Conservation (phyloP, 2,888 invertebrate genomes). For the Agapetus fuscipes region DNA sequence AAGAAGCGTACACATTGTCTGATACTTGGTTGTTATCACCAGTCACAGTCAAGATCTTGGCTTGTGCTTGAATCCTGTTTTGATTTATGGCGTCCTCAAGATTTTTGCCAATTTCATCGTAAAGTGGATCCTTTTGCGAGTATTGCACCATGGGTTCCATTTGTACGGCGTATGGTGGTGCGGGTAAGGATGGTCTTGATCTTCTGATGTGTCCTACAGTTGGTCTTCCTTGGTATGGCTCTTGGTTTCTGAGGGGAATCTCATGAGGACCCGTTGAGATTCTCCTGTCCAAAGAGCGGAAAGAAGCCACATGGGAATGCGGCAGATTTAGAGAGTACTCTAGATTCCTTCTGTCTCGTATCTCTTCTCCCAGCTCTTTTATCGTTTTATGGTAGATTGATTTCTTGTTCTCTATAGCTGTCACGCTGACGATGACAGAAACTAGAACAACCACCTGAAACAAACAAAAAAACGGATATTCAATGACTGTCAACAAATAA, state of each 20-base stretch:
- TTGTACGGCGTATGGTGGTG: slow-evolving; percentile 67
- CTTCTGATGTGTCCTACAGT: slow-evolving; percentile 10
- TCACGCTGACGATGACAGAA: slow-evolving; percentile 44
- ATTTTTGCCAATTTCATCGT: slow-evolving; percentile 48
- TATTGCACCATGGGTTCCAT: slow-evolving; percentile 75
- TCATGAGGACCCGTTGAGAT: slow-evolving; percentile 37
- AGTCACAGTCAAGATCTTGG: slow-evolving; percentile 36
- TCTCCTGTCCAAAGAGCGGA: slow-evolving; percentile 42
- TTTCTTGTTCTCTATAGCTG: slow-evolving; percentile 32
- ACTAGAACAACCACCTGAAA: slow-evolving; percentile 47
- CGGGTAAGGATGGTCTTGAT: slow-evolving; percentile 30
- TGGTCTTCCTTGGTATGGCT: slow-evolving; percentile 14
- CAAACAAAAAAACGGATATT: slow-evolving; percentile 21
- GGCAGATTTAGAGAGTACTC: slow-evolving; percentile 52
- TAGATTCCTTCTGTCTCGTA: slow-evolving; percentile 47
- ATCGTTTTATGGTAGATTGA: slow-evolving; percentile 14
- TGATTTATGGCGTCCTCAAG: slow-evolving; percentile 35
- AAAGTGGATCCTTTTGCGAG: slow-evolving; percentile 69
- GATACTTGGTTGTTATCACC: slow-evolving; percentile 28
- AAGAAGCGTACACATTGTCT: slow-evolving; percentile 39
- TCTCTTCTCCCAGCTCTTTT: slow-evolving; percentile 33
- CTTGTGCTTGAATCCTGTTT: slow-evolving; percentile 41
- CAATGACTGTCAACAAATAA: no score
- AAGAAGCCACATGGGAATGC: slow-evolving; percentile 45
- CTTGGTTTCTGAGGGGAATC: slow-evolving; percentile 6